Conservation (phyloP, 2,888 invertebrate species). For the Xanthorhoe designata region DNA sequence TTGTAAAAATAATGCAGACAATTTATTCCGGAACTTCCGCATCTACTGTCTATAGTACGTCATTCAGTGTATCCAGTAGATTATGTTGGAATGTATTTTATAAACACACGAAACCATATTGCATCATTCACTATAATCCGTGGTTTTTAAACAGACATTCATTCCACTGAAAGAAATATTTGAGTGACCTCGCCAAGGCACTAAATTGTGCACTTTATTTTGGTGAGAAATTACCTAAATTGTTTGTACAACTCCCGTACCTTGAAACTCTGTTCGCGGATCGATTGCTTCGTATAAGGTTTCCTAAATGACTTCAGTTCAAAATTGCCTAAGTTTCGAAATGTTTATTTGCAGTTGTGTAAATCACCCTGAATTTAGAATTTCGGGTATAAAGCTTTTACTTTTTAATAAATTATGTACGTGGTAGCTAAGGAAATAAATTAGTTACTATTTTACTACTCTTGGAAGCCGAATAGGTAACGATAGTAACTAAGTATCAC, state of each 20-base stretch:
- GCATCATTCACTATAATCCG: slow-evolving; percentile 24
- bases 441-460: not conserved
- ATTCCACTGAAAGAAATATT: slow-evolving; percentile 20
- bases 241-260: slow-evolving; percentile 24
- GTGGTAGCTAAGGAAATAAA: not conserved
- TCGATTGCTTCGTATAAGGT: slow-evolving; percentile 31
- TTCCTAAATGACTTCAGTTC: slow-evolving; percentile 36
- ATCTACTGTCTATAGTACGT: slow-evolving; percentile 24
- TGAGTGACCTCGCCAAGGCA: slow-evolving; percentile 15
- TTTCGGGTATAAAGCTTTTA: slow-evolving; percentile 4
- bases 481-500: not conserved
- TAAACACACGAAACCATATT: slow-evolving; percentile 35
- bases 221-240: slow-evolving; percentile 8
- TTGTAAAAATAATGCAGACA: slow-evolving; percentile 25
- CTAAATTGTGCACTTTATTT: slow-evolving; percentile 9
- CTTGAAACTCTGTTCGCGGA: slow-evolving; percentile 20
- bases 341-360: slow-evolving; percentile 19
- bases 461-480: not conserved
- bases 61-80: slow-evolving; percentile 25
- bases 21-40: slow-evolving; percentile 19
- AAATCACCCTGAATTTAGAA: slow-evolving; percentile 25
- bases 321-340: slow-evolving; percentile 33
- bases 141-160: slow-evolving; percentile 31
- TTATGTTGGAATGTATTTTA: slow-evolving; percentile 32
- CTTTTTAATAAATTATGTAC: not conserved